Conservation (phyloP, 2,113 vertebrate species). For the Hippocampus comes region DNA sequence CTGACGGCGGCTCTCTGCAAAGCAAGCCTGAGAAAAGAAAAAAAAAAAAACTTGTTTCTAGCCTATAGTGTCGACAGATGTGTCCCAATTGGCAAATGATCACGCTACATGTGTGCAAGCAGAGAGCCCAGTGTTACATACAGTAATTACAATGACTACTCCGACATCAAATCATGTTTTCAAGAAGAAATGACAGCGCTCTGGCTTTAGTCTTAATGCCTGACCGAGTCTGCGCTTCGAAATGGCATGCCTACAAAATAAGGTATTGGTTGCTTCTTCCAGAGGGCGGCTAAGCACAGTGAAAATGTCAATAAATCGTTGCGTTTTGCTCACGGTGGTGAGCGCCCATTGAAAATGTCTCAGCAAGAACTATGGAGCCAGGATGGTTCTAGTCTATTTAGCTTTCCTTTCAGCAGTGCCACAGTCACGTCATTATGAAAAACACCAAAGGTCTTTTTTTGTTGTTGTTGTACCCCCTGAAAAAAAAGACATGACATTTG, state of each 20-base stretch:
- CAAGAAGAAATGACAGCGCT: slow-evolving; percentile 40
- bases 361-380: slow-evolving; percentile 38
- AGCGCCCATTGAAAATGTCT: slow-evolving; percentile 37
- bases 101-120: slow-evolving; percentile 24
- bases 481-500: slow-evolving; percentile 56
- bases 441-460: slow-evolving; percentile 46
- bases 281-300: slow-evolving; percentile 48
- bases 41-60: slow-evolving; percentile 14
- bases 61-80: slow-evolving; percentile 34
- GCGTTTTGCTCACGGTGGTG: slow-evolving; percentile 52
- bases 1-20: slow-evolving; percentile 53
- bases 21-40: slow-evolving; percentile 20
- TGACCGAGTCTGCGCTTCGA: slow-evolving; percentile 44
- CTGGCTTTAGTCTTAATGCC: slow-evolving; percentile 46
- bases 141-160: slow-evolving; percentile 9
- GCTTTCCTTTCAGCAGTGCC: slow-evolving; percentile 53
- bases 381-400: slow-evolving; percentile 38
- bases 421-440: slow-evolving; percentile 39
- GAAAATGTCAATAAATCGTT: slow-evolving; percentile 71
- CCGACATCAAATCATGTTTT: slow-evolving; percentile 24
- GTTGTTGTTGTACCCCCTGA: slow-evolving; percentile 22
- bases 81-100: slow-evolving; percentile 43
- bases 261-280: slow-evolving; percentile 52
- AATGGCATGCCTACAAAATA: slow-evolving; percentile 46
- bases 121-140: slow-evolving; percentile 29